A percentile compares a stretch with the other conserved stretches of the same genome.
These are phyloP conservation scores for Ommatoiulus sabulosus DNA, from an alignment of 2,888 invertebrate species.

Conservation along the genomic window DNA sequence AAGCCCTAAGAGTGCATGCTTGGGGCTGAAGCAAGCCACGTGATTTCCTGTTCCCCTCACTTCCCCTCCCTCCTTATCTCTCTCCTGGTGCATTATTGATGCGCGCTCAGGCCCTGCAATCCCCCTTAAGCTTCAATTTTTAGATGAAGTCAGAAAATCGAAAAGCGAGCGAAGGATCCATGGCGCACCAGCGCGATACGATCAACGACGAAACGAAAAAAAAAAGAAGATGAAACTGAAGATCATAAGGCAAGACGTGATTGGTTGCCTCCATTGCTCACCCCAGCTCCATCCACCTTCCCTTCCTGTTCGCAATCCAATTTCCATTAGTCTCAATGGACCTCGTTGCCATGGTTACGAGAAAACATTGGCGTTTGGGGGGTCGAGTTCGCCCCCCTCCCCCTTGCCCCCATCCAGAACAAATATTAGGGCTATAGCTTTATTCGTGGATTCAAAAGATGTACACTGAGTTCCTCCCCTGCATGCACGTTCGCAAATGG, in stretches of 20 bases:
- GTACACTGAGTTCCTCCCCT: background rate
- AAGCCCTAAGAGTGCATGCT: background rate
- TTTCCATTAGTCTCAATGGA: constrained; percentile 43
- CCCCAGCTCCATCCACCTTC: constrained; percentile 16
- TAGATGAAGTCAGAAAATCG: constrained; percentile 43
- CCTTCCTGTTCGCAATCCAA: background rate
- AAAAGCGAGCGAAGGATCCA: background rate
- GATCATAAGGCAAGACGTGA: background rate
- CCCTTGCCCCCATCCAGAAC: background rate
- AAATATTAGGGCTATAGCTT: constrained; percentile 2
- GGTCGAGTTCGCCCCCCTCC: background rate
- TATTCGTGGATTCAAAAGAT: constrained; percentile 2
- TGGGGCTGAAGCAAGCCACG: background rate
- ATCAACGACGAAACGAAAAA: background rate
- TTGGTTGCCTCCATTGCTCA: background rate
- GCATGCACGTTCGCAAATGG: too few species aligned
- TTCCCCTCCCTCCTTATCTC: background rate
- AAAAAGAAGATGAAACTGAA: background rate
- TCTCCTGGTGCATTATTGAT: constrained; percentile 30
- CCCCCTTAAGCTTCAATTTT: constrained; percentile 31
- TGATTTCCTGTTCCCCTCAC: background rate
- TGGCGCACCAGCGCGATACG: background rate
- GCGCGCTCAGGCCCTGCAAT: constrained; percentile 31
- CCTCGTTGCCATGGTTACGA: background rate
- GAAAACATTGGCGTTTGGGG: background rate